These are phyloP conservation scores for Brachionus manjavacas DNA, from an alignment of 1,140 invertebrate genomes.

Conservation along the genomic window DNA sequence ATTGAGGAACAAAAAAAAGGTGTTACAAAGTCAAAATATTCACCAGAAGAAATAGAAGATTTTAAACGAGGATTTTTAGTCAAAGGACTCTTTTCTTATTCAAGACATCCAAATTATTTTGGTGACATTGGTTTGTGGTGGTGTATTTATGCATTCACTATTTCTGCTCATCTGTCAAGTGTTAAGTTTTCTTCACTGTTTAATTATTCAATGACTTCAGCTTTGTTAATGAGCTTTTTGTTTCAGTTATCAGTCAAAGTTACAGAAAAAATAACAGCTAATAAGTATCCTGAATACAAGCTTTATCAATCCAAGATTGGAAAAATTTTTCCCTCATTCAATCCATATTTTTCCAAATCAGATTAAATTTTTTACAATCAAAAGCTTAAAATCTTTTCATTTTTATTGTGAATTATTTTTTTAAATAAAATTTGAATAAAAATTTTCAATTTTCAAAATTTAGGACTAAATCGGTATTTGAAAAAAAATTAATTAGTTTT, in stretches of 20 bases:
- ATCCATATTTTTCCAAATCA: not conserved
- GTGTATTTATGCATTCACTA: constrained; percentile 16
- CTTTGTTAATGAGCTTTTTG: constrained; percentile 25
- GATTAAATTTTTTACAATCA: not conserved
- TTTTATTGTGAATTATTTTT: too few species aligned
- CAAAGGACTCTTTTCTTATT: not conserved
- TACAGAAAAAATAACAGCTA: not conserved
- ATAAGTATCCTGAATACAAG: constrained; percentile 28
- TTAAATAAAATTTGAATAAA: not conserved
- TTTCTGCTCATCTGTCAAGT: constrained; percentile 21
- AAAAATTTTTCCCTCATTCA: constrained; percentile 1
- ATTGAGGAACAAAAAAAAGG: not conserved
- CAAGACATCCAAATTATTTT: constrained; percentile 41
- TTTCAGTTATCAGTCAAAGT: constrained; percentile 9
- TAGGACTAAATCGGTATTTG: too few species aligned
- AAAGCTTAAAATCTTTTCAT: not conserved
- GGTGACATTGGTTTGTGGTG: constrained; percentile 33
- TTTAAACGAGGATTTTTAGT: constrained; percentile 19
- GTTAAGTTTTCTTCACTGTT: not conserved
- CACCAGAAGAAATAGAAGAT: constrained; percentile 8
- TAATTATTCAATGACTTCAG: constrained; percentile 29
- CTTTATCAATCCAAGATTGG: constrained; percentile 6
- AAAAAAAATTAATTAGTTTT: too few species aligned
- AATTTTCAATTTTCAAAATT: not conserved
- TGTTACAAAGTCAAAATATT: not conserved